A percentile compares a stretch with the other conserved stretches of the same genome.
phyloP scores from a whole-genome alignment of 2,888 invertebrate species.

The Alloscopus bannaensis region DNA sequence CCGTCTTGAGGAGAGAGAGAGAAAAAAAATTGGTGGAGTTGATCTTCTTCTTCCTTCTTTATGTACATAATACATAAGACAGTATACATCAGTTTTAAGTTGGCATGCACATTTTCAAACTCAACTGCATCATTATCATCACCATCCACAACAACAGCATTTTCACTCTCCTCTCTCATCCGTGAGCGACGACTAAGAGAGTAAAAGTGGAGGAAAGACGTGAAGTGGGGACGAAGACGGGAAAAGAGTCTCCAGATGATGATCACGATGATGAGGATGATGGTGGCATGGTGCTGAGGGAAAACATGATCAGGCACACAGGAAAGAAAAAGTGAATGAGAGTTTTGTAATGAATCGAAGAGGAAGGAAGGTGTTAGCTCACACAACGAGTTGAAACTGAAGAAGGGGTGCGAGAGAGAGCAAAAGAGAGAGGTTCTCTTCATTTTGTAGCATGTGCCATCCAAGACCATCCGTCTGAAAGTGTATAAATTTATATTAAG shows the following conservation, averaged over 20 bases:
- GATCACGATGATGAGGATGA: slow-evolving; percentile 9
- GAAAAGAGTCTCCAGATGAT: slow-evolving; percentile 52
- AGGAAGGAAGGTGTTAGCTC: slow-evolving; percentile 43
- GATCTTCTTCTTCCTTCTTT: slow-evolving; percentile 38
- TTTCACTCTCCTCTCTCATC: slow-evolving; percentile 18
- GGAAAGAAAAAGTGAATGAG: slow-evolving; percentile 22
- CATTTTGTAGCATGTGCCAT: slow-evolving; percentile 50
- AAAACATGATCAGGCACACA: slow-evolving; percentile 50
- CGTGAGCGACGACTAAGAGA: slow-evolving; percentile 15
- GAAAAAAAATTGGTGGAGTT: slow-evolving; percentile 39
- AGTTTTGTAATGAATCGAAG: not conserved
- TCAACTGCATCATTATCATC: slow-evolving; percentile 46
- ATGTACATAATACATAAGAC: no score
- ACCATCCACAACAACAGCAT: slow-evolving; percentile 27
- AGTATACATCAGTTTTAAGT: slow-evolving; percentile 46
- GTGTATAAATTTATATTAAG: slow-evolving; percentile 62
- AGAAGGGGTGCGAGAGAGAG: slow-evolving; percentile 20
- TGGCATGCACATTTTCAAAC: slow-evolving; percentile 48
- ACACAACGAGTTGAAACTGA: slow-evolving; percentile 10
- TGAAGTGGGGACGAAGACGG: slow-evolving; percentile 20
- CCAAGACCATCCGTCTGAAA: slow-evolving; percentile 57
- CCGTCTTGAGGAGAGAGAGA: slow-evolving; percentile 13
- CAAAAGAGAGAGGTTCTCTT: slow-evolving; percentile 9
- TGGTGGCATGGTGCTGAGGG: slow-evolving; percentile 46
- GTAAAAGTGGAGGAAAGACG: slow-evolving; percentile 6